Evolutionary conservation across 1,140 invertebrate species (phyloP).

Genomic region (Centruroides vittatus): DNA sequence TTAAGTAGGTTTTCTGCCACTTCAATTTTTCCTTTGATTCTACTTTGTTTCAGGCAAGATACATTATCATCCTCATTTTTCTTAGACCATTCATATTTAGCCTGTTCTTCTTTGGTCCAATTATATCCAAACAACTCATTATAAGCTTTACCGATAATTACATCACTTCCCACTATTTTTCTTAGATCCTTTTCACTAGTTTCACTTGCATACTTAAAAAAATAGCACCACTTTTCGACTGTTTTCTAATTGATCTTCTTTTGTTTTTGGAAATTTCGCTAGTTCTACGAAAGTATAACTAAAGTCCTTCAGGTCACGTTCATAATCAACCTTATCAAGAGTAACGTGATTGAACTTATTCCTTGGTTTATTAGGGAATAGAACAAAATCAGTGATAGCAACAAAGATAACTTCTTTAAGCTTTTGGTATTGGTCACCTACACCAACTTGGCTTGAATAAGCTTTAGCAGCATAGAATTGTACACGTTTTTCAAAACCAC

Average conservation of each 20-base stretch:
- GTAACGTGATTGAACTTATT: neutral
- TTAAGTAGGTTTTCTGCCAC: constrained; percentile 9
- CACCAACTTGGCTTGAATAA: neutral
- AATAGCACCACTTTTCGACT: neutral
- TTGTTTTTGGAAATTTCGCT: constrained; percentile 1
- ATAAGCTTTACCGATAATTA: constrained; percentile 5
- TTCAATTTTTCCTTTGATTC: constrained; percentile 6
- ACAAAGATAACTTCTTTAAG: neutral
- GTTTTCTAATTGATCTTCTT: neutral
- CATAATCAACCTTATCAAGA: neutral
- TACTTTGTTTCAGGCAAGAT: neutral
- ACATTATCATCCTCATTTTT: neutral
- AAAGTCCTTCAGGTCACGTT: neutral
- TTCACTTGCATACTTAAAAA: neutral
- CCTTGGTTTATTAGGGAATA: neutral
- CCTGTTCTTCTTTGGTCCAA: neutral
- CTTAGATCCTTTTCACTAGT: neutral
- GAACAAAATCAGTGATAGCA: neutral
- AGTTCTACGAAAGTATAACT: neutral
- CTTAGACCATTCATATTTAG: neutral
- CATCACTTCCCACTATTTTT: constrained; percentile 2
- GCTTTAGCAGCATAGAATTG: too few species aligned
- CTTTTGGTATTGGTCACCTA: neutral
- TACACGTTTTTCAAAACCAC: constrained; percentile 7
- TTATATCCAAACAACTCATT: too few species aligned